Evolutionary conservation across 2,797 vertebrate species (phyloP).

Genomic region (Lacerta viridis): DNA sequence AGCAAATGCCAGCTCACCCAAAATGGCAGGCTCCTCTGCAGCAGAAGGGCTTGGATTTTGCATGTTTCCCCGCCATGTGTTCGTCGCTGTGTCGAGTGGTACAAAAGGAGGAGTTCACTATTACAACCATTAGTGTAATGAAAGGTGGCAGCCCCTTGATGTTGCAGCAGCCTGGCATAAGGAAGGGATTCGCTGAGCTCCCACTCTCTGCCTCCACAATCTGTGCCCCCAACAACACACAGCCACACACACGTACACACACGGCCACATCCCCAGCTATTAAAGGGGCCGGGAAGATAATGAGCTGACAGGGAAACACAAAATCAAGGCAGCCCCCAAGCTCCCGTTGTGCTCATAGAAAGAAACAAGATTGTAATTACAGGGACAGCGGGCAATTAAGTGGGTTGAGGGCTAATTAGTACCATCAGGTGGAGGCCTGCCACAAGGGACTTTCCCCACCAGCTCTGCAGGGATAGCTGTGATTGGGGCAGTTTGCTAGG

Average conservation of each 20-base stretch:
- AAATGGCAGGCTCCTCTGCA: slow-evolving; percentile 6
- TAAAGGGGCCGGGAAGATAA: slow-evolving; percentile 77
- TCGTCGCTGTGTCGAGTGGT: neutral
- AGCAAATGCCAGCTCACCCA: neutral
- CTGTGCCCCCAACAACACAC: neutral
- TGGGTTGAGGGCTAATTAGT: slow-evolving; percentile 75
- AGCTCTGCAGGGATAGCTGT: neutral
- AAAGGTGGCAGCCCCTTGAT: slow-evolving; percentile 2
- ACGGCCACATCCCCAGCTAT: slow-evolving; percentile 42
- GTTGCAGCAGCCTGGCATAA: neutral
- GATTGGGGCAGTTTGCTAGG: neutral
- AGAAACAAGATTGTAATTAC: slow-evolving; percentile 81
- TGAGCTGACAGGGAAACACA: slow-evolving; percentile 78
- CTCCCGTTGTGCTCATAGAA: slow-evolving; percentile 70
- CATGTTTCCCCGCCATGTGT: neutral
- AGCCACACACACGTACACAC: too few species aligned
- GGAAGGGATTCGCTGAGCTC: slow-evolving; percentile 16
- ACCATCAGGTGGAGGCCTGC: slow-evolving; percentile 40
- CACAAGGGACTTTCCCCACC: slow-evolving; percentile 26
- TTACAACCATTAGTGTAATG: slow-evolving; percentile 23
- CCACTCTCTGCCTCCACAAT: neutral
- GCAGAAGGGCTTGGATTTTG: neutral
- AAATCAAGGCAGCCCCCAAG: slow-evolving; percentile 77
- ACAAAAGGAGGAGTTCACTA: neutral
- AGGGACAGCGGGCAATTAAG: slow-evolving; percentile 78